Evolutionary conservation across 2,113 vertebrate species (phyloP).

Genomic region (Cnemophilus loriae): DNA sequence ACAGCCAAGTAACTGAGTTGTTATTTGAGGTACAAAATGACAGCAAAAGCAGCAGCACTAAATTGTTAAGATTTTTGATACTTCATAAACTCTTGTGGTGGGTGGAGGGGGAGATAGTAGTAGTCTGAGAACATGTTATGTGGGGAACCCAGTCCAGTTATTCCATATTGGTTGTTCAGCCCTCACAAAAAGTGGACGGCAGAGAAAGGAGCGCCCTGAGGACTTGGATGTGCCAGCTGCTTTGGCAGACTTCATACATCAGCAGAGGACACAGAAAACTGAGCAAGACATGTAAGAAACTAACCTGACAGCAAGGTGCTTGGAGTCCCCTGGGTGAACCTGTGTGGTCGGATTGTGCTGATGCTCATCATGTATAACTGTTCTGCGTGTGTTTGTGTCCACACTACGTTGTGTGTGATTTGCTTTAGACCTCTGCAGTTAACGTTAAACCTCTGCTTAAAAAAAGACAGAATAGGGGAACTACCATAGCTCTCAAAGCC

Average conservation of each 20-base stretch:
- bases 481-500: not conserved
- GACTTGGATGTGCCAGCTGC: constrained; percentile 90
- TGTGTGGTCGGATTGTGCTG: not conserved
- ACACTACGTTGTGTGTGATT: not conserved
- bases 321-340: not conserved
- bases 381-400: constrained; percentile 13
- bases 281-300: constrained; percentile 88
- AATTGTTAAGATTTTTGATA: not conserved
- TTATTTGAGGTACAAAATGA: not conserved
- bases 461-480: not conserved
- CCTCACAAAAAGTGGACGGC: constrained; percentile 83
- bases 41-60: not conserved
- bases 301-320: not conserved
- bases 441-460: not conserved
- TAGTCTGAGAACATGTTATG: not conserved
- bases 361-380: not conserved
- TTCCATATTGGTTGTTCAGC: constrained; percentile 57
- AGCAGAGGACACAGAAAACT: constrained; percentile 87
- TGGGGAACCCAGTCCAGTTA: constrained; percentile 1
- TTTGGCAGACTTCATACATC: constrained; percentile 92
- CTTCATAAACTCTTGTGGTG: not conserved
- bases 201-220: constrained; percentile 84
- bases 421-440: not conserved
- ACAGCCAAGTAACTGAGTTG: not conserved
- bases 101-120: not conserved